Percentiles rank a stretch among this genome's conserved stretches.
These are phyloP conservation scores for Psylliodes chrysocephalus DNA, from an alignment of 2,888 invertebrate species.

Conservation along the genomic window DNA sequence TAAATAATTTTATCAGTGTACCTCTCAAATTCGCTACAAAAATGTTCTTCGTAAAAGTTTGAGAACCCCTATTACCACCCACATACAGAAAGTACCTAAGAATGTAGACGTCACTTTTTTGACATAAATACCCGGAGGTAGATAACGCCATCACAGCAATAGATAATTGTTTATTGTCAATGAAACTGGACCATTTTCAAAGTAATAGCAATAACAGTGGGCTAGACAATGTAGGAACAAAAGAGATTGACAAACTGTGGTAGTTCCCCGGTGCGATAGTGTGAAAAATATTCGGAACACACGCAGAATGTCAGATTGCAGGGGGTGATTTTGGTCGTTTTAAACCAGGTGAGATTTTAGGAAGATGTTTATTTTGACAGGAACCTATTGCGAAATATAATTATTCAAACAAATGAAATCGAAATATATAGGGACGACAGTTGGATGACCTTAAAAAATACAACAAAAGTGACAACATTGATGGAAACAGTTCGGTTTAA, in stretches of 20 bases:
- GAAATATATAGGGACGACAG: too few species aligned
- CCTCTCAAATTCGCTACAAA: too few species aligned
- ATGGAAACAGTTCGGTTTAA: too few species aligned
- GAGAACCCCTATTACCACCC: constrained; percentile 35
- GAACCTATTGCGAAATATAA: background rate
- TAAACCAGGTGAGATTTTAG: constrained; percentile 13
- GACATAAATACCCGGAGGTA: constrained; percentile 22
- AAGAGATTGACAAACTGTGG: constrained; percentile 35
- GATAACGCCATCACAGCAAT: constrained; percentile 33
- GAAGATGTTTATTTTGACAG: constrained; percentile 18
- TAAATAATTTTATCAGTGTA: too few species aligned
- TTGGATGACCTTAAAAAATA: too few species aligned
- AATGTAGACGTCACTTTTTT: constrained; percentile 41
- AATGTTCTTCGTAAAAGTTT: too few species aligned
- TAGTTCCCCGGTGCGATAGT: constrained; percentile 11
- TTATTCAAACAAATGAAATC: too few species aligned
- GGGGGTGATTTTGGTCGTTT: background rate
- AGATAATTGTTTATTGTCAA: constrained; percentile 39
- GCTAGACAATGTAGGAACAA: constrained; percentile 38
- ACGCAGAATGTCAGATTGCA: constrained; percentile 27
- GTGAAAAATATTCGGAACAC: constrained; percentile 28
- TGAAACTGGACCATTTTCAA: constrained; percentile 41
- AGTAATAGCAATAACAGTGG: constrained; percentile 37
- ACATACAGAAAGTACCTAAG: constrained; percentile 18
- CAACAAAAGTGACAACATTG: too few species aligned